Conservation (phyloP, 2,113 vertebrate species). For the Delphinus delphis region DNA sequence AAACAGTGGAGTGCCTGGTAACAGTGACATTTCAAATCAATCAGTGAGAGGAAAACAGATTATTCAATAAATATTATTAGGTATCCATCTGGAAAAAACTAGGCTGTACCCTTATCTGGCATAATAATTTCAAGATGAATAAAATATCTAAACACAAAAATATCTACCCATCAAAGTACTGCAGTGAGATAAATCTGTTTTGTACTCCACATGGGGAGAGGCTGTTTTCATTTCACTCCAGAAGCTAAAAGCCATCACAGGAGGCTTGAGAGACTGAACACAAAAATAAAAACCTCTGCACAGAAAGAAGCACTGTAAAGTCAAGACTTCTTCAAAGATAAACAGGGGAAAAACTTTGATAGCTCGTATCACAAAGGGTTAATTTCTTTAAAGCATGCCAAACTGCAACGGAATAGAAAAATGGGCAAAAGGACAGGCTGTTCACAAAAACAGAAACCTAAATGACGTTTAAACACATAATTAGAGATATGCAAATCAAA, state of each 20-base stretch:
- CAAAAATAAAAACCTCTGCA: background rate
- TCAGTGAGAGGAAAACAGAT: background rate
- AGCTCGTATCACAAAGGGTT: background rate
- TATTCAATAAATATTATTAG: background rate
- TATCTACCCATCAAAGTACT: background rate
- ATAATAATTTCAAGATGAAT: background rate
- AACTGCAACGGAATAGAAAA: background rate
- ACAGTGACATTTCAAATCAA: background rate
- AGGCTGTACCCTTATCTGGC: background rate
- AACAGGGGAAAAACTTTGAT: background rate
- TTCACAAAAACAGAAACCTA: background rate
- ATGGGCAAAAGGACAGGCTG: background rate
- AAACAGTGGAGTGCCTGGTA: background rate
- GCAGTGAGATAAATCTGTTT: background rate
- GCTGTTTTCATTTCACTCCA: background rate
- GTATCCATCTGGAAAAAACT: background rate
- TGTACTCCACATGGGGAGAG: background rate
- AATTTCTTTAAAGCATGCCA: background rate
- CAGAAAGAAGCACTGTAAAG: too few species aligned
- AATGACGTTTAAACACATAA: background rate
- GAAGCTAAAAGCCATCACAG: background rate
- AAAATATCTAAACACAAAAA: background rate
- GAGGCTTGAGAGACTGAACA: background rate
- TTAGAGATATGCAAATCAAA: rapidly evolving
- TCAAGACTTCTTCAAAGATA: background rate